These are phyloP conservation scores for Dynastes maya DNA, from an alignment of 2,888 invertebrate species.

Conservation along the genomic window DNA sequence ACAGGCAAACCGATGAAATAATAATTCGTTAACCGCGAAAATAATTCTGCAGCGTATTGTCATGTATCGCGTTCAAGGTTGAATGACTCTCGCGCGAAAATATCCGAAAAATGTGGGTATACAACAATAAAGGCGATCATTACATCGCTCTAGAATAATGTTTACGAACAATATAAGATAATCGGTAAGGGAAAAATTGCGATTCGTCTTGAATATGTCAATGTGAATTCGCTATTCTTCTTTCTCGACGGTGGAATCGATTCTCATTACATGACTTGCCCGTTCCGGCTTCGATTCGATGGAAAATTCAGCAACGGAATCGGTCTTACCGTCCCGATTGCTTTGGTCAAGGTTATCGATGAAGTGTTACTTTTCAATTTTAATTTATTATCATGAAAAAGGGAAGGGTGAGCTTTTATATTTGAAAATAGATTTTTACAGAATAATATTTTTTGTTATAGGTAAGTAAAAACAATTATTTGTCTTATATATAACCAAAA, in stretches of 20 bases:
- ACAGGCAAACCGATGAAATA: neutral
- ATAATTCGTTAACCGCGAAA: slow-evolving; percentile 3
- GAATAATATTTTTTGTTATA: too few species aligned
- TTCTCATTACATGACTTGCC: neutral
- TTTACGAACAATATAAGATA: neutral
- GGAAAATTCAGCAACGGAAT: neutral
- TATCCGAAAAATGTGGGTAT: neutral
- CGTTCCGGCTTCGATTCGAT: neutral
- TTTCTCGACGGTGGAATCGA: neutral
- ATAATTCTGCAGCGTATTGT: neutral
- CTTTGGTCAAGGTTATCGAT: slow-evolving; percentile 4
- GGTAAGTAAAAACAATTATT: too few species aligned
- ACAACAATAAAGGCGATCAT: neutral
- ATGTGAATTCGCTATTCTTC: neutral
- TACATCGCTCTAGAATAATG: neutral
- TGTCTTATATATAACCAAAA: too few species aligned
- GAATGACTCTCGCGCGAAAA: slow-evolving; percentile 3
- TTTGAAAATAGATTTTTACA: too few species aligned
- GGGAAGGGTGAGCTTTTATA: too few species aligned
- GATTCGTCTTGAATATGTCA: neutral
- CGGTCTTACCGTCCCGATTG: neutral
- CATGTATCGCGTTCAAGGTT: neutral
- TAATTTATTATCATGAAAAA: too few species aligned
- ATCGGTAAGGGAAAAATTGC: neutral
- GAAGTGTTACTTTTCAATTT: neutral